Conservation (phyloP, 92 coral and sea anemone species). For the Diadumene lineata region DNA sequence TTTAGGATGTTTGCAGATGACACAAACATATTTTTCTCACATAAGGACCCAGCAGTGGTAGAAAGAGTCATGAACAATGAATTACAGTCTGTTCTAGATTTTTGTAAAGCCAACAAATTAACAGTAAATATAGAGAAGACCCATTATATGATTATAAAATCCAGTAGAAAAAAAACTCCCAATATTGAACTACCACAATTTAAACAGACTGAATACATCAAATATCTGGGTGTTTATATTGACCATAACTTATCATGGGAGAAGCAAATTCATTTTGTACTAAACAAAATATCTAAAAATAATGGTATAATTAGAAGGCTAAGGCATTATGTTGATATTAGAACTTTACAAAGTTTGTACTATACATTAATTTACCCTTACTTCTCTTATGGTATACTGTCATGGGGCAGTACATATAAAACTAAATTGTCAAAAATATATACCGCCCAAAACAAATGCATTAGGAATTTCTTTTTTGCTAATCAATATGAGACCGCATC, state of each 20-base stretch:
- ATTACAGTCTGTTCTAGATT: constrained; percentile 28
- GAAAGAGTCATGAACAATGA: constrained; percentile 29
- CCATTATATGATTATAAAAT: constrained; percentile 42
- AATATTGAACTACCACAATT: neutral
- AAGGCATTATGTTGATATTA: constrained; percentile 29
- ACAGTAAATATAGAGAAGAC: constrained; percentile 45
- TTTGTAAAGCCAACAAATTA: constrained; percentile 42
- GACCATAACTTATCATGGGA: constrained; percentile 56
- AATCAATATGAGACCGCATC: constrained; percentile 33
- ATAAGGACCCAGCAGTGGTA: constrained; percentile 41
- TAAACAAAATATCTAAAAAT: constrained; percentile 33
- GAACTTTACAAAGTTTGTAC: constrained; percentile 24
- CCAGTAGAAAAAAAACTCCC: constrained; percentile 17
- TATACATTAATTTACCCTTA: constrained; percentile 40
- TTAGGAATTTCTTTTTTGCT: constrained; percentile 54
- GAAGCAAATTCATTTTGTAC: neutral
- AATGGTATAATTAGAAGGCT: constrained; percentile 32
- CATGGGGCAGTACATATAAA: constrained; percentile 31
- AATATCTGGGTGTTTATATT: constrained; percentile 52
- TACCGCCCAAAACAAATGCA: constrained; percentile 54
- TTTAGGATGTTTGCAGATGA: constrained; percentile 64
- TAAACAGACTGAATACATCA: constrained; percentile 36
- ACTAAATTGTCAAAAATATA: constrained; percentile 16
- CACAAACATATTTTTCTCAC: constrained; percentile 44
- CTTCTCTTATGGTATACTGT: constrained; percentile 30